phyloP scores from a whole-genome alignment of 2,113 vertebrate genomes.

The Nesospiza acunhae region DNA sequence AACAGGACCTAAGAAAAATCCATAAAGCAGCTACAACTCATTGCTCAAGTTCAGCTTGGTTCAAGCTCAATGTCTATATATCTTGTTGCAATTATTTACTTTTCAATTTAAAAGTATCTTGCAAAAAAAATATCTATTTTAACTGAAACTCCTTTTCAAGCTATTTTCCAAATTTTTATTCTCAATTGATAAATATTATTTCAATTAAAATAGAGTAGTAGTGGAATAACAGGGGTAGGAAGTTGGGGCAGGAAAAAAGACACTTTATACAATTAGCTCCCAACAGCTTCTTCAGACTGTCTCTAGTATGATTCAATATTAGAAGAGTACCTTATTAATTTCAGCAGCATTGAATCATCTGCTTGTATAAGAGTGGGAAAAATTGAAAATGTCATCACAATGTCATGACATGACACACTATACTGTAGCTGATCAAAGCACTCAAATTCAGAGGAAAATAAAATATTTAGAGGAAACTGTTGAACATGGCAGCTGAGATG shows the following conservation, averaged over 20 bases:
- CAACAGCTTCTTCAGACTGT: not conserved
- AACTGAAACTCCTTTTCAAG: not conserved
- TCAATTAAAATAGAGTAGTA: not conserved
- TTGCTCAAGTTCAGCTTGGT: not conserved
- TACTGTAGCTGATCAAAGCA: not conserved
- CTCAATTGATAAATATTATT: not conserved
- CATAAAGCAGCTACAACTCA: not conserved
- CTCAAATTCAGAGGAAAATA: not conserved
- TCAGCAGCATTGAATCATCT: not conserved
- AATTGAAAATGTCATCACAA: not conserved
- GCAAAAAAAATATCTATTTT: not conserved
- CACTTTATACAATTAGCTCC: not conserved
- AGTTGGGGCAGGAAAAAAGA: not conserved
- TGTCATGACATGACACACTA: not conserved
- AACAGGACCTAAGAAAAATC: not conserved
- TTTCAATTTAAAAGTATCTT: not conserved
- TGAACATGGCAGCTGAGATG: not conserved
- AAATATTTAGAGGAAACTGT: not conserved
- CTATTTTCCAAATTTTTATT: not conserved
- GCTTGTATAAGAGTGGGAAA: not conserved
- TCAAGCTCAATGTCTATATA: not conserved
- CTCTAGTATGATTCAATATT: not conserved
- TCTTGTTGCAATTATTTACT: not conserved
- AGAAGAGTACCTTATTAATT: not conserved
- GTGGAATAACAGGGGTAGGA: not conserved